Evolutionary conservation across 2,888 invertebrate genomes (phyloP).

Genomic region (Ophion ventricosus): DNA sequence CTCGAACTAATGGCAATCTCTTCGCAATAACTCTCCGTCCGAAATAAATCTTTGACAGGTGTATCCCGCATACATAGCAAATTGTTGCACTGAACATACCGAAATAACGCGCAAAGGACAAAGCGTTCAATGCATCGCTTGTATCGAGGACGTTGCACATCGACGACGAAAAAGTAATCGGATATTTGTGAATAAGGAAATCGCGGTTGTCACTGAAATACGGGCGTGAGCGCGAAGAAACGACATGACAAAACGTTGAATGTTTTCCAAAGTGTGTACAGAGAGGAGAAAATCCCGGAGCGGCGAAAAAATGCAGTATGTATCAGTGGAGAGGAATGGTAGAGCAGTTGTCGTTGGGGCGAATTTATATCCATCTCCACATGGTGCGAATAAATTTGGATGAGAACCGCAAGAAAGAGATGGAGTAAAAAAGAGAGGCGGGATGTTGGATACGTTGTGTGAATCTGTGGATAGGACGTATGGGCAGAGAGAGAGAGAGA

Average conservation of each 20-base stretch:
- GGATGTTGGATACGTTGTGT: constrained; percentile 14
- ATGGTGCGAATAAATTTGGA: constrained; percentile 62
- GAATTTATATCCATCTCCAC: constrained; percentile 63
- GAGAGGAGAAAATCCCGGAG: constrained; percentile 13
- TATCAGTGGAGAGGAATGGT: constrained; percentile 1
- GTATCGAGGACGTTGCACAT: neutral
- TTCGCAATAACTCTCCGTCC: constrained; percentile 37
- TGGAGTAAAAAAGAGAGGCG: constrained; percentile 1
- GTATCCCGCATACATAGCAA: neutral
- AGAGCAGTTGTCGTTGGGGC: constrained; percentile 30
- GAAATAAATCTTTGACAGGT: constrained; percentile 13
- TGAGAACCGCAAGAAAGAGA: constrained; percentile 2
- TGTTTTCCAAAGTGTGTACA: constrained; percentile 28
- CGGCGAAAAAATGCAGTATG: constrained; percentile 22
- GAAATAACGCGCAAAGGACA: neutral
- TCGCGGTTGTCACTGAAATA: neutral
- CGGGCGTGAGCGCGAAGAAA: neutral
- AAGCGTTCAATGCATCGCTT: neutral
- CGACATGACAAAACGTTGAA: constrained; percentile 2
- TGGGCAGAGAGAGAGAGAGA: constrained; percentile 45
- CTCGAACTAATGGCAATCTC: constrained; percentile 41
- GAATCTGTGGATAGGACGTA: neutral
- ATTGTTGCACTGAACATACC: neutral
- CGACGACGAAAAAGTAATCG: neutral
- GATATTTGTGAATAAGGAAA: neutral